Evolutionary conservation across 2,113 vertebrate species (phyloP).

Genomic region (Corydoras maculifer): DNA sequence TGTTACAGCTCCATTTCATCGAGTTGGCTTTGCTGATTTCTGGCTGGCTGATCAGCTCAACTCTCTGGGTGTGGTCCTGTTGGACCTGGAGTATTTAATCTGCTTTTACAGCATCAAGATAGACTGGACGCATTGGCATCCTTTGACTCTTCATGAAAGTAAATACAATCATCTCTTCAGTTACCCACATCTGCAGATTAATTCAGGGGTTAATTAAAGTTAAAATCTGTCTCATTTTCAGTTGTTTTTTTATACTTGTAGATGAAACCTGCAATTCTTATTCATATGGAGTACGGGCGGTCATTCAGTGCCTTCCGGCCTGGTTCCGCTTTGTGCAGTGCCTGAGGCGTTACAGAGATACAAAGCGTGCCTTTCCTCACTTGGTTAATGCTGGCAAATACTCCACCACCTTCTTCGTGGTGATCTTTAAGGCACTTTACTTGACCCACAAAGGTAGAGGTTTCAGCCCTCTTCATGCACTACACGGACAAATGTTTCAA

Average conservation of each 20-base stretch:
- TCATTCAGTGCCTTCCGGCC: constrained; percentile 96
- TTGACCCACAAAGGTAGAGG: constrained; percentile 84
- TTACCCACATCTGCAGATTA: too few relatives aligned
- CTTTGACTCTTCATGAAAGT: too few relatives aligned
- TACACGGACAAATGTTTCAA: too few relatives aligned
- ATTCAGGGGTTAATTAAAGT: too few relatives aligned
- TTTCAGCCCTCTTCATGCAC: neutral
- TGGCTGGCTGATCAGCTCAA: constrained; percentile 98
- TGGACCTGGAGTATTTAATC: constrained; percentile 98
- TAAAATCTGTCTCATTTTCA: neutral
- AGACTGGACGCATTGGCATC: constrained; percentile 67
- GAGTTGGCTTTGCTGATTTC: constrained; percentile 98
- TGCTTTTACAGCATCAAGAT: constrained; percentile 97
- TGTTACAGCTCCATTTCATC: constrained; percentile 94
- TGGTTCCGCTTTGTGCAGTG: constrained; percentile 98
- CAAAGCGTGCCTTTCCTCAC: constrained; percentile 93
- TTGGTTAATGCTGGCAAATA: constrained; percentile 97
- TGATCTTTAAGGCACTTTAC: constrained; percentile 92
- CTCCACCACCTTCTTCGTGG: constrained; percentile 96
- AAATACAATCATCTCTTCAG: too few relatives aligned
- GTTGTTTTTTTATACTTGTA: neutral
- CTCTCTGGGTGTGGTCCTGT: constrained; percentile 85
- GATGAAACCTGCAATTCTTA: constrained; percentile 79
- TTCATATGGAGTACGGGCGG: constrained; percentile 86
- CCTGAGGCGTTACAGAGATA: constrained; percentile 93